Evolutionary conservation across 30 jellyfish, hydroid and myxozoan species (phyloP), one percentile per base, ranked within the genome.

Genomic region (Turritopsis rubra): DNA sequence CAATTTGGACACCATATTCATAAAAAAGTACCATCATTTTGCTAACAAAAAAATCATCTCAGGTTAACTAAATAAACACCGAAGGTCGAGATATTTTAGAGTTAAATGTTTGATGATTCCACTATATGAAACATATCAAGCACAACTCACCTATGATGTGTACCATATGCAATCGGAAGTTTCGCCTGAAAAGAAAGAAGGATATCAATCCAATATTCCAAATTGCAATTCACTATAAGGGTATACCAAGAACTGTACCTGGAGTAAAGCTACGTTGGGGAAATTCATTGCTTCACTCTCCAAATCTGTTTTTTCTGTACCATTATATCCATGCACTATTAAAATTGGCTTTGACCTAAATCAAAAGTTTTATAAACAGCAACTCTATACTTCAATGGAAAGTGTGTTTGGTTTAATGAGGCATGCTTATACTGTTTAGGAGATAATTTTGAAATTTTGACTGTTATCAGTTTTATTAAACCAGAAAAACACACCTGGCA

Each of bases 21-120:
- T 93, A 93, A 52, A 93, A 80, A 24, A 93, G 82, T 21, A 93
- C 72, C 98, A 93, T 93, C 98, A 93, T 93, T 83, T 93, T 93
- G 79, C 98, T 93, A 29, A 23, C 76, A 75, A 76, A 29, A 54
- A 75, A 53, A 83, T 22, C 22, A n/a, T n/a, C n/a, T n/a, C n/a
- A n/a, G n/a, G n/a, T n/a, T n/a, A n/a, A 22, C 18, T 24, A 24
- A 21, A 18, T 72, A 24, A 17, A 19, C 18, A 29, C 18, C 81
- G n/a, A n/a, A n/a, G n/a, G n/a, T n/a, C n/a, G n/a, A n/a, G n/a
- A n/a, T n/a, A n/a, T n/a, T n/a, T n/a, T n/a, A n/a, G n/a, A n/a
- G n/a, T n/a, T n/a, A n/a, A n/a, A n/a, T n/a, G n/a, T n/a, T n/a
- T n/a, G n/a, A n/a, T n/a, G n/a, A n/a, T n/a, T n/a, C n/a, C n/a